Evolutionary conservation across 2,113 vertebrate species (phyloP), one percentile per base, ranked within the genome.

Genomic region (Rhinolophus ferrumequinum): DNA sequence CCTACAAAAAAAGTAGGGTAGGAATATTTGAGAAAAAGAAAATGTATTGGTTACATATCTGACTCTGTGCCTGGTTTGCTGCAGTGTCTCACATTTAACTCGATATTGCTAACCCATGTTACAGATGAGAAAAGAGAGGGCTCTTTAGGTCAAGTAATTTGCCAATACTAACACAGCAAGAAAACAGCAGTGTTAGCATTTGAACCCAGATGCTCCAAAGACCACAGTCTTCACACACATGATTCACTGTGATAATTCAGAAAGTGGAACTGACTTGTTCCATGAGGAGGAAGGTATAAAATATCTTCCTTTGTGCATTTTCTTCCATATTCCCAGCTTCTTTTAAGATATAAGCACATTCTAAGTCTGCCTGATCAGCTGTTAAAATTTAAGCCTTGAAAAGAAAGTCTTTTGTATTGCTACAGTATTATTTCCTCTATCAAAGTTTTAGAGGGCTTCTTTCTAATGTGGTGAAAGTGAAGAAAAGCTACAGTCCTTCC

Each of bases 361-460:
- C 60, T 86, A 92, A 92, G 86, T 96, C 77, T 44, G 10, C 64
- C 87, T 75, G 50, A 81, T 62, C 3, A 5, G 72, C 47, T 91
- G 19, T 60, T 88, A 73, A 87, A 95, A 89, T 77, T 26, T 58
- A 89, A 95, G 73, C 24, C 75, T 94, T n/a, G 83, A 75, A 96
- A 94, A 76, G 4, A 76, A 84, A 85, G 14, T 82, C 14, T 76
- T 96, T 88, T 41, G 14, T 69, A 50, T 84, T 75, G 26, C 54
- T 33, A 62, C 4, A 24, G 21, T 91, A 38, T 56, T 88, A 44
- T 64, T 93, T 79, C 60, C 81, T 50, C 44, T 75, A 26, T 70
- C 85, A 50, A 56, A 35, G 28, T 80, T 73, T 88, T 81, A 50
- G 76, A 38, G 21, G 73, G 67, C 9, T 70, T 76, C 8, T 86